Percentiles rank a stretch among this genome's conserved stretches.
phyloP scores from a whole-genome alignment of 2,888 invertebrate genomes.

The Drosophila borborema region DNA sequence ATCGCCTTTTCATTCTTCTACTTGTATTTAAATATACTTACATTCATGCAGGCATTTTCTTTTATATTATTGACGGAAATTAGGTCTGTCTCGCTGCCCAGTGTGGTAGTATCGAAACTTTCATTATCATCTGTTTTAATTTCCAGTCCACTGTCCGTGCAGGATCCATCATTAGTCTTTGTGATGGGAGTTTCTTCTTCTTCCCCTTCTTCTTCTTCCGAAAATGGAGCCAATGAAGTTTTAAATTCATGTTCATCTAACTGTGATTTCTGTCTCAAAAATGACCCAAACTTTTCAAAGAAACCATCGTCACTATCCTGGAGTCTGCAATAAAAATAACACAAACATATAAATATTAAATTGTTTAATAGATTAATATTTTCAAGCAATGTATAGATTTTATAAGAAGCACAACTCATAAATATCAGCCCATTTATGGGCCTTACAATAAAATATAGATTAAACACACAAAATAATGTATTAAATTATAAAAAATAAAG shows the following conservation, averaged over 20 bases:
- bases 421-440: too few species aligned
- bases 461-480: too few species aligned
- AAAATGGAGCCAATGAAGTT: constrained; percentile 86
- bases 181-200: constrained; percentile 22
- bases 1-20: too few species aligned
- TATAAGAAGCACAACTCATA: too few species aligned
- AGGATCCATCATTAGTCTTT: constrained; percentile 20
- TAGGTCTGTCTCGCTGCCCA: constrained; percentile 44
- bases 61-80: constrained; percentile 55
- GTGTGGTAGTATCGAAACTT: constrained; percentile 24
- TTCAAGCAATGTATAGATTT: too few species aligned
- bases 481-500: too few species aligned
- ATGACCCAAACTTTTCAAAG: constrained; percentile 92
- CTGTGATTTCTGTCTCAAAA: constrained; percentile 88
- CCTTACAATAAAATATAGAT: too few species aligned
- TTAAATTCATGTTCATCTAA: constrained; percentile 84
- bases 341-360: not conserved
- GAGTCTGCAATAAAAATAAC: constrained; percentile 79
- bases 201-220: constrained; percentile 29
- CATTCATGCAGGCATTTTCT: constrained; percentile 89
- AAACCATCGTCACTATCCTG: constrained; percentile 94
- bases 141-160: constrained; percentile 35
- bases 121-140: constrained; percentile 11
- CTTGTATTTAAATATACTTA: constrained; percentile 86
- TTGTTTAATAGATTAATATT: not conserved